Evolutionary conservation across 2,888 invertebrate genomes (phyloP), one percentile per base, ranked within the genome.

Genomic region (Yponomeuta malinellus): DNA sequence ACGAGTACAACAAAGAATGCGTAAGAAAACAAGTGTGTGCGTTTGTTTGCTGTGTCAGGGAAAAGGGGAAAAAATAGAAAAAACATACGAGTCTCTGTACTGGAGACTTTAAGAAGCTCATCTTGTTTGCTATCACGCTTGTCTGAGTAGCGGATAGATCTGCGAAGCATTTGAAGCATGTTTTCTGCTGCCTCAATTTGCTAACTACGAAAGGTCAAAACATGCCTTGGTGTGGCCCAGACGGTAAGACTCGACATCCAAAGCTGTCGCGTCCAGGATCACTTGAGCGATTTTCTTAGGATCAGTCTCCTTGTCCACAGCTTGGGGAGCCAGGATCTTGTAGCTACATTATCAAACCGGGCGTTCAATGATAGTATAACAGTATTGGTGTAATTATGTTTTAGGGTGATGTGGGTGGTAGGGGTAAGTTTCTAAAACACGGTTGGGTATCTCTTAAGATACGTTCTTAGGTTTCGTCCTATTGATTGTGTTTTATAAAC

Each of bases 191-290:
- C 64, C 52, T 15, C 78, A 82, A 83, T 83, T 79, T 74, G 79
- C 85, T 87, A 88, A 83, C 88, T 87, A 89, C 87, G 59, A 33
- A 80, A 81, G 76, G 74, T 77, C 33, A 77, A 79, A 79, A 95
- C 97, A 95, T 96, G 98, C 98, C 97, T 99, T 99, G 93, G 98
- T 99, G 93, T 97, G 97, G 94, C 99, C 99, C 90, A 98, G 95
- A 94, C 98, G 97, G 94, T 96, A 99, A 85, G 97, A 96, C 92
- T 98, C 98, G 78, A 95, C 93, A 89, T 96, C 97, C 91, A 99
- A 95, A 85, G 95, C 95, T 78, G 96, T 95, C 76, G 95, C 93
- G 72, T 96, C 96, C 94, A 98, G 94, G 91, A 98, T 95, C 83
- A 95, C 91, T 87, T 94, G 95, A 75, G 97, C 97, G 84, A 95